Conservation (phyloP, 2,888 invertebrate genomes). For the Chloroclystis v-ata region DNA sequence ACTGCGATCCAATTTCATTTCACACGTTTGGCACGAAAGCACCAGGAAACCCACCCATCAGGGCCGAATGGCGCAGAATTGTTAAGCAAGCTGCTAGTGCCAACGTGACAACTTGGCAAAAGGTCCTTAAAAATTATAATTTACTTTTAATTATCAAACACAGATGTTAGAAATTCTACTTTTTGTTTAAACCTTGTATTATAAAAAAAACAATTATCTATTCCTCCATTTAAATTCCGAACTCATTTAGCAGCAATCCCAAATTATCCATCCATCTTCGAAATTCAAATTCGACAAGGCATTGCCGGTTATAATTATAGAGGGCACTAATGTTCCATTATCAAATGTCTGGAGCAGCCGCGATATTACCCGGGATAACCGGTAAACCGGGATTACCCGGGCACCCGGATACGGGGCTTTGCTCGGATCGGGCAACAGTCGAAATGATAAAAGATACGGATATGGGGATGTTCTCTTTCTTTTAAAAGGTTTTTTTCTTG, state of each 20-base stretch:
- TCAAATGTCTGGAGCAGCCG: slow-evolving; percentile 47
- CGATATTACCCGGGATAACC: slow-evolving; percentile 49
- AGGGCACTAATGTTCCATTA: slow-evolving; percentile 65
- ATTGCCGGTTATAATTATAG: slow-evolving; percentile 62
- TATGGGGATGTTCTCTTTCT: slow-evolving; percentile 27
- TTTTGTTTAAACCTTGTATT: neutral
- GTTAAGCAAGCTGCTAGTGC: too few species aligned
- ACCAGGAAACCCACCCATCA: too few species aligned
- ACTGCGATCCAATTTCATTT: too few species aligned
- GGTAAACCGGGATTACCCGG: slow-evolving; percentile 76
- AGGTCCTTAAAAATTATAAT: too few species aligned
- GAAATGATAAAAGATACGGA: slow-evolving; percentile 74
- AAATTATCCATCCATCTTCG: slow-evolving; percentile 14
- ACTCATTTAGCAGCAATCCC: slow-evolving; percentile 10
- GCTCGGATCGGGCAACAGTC: slow-evolving; percentile 67
- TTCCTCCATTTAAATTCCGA: neutral
- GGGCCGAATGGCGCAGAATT: too few species aligned
- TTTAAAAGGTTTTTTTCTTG: slow-evolving; percentile 16
- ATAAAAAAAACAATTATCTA: too few species aligned
- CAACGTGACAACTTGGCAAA: too few species aligned
- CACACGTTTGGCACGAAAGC: too few species aligned
- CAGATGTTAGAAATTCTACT: too few species aligned
- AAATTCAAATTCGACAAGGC: slow-evolving; percentile 33
- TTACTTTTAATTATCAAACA: too few species aligned
- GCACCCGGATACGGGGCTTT: slow-evolving; percentile 73